These are phyloP conservation scores for Okapia johnstoni DNA, from an alignment of 2,113 vertebrate species.

Conservation along the genomic window DNA sequence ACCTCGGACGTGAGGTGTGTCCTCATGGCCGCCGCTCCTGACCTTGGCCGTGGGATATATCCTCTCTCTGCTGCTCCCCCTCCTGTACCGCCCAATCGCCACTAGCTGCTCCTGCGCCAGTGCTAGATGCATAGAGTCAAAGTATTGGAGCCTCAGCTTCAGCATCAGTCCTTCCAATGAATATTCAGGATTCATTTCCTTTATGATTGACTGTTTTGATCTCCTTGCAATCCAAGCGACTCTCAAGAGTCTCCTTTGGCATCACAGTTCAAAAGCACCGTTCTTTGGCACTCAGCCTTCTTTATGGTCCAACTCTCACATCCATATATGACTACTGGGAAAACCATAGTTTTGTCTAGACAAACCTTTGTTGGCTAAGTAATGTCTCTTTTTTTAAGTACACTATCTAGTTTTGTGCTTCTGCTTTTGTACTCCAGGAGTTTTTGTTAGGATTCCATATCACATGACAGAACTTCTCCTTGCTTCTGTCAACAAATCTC, in stretches of 20 bases:
- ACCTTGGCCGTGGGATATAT: no score
- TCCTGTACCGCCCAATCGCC: no score
- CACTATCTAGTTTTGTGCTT: not conserved
- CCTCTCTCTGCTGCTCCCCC: no score
- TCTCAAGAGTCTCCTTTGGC: not conserved
- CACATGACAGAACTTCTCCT: not conserved
- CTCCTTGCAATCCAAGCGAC: not conserved
- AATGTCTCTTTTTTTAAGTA: not conserved
- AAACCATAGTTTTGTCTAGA: not conserved
- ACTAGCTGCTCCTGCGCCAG: no score
- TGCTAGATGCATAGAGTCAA: not conserved
- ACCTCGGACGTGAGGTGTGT: no score
- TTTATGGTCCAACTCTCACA: not conserved
- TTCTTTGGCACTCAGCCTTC: not conserved
- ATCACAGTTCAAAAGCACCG: not conserved
- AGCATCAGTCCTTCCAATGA: not conserved
- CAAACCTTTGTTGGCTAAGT: not conserved
- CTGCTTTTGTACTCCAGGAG: not conserved
- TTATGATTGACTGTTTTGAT: not conserved
- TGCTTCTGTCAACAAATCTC: not conserved
- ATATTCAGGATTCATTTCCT: not conserved
- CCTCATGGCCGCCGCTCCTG: no score
- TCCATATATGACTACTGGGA: not conserved
- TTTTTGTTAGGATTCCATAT: not conserved
- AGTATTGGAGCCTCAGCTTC: not conserved